Base-by-base conservation (phyloP, 2,888 invertebrate genomes). In the Cremastinae sp. region DNA sequence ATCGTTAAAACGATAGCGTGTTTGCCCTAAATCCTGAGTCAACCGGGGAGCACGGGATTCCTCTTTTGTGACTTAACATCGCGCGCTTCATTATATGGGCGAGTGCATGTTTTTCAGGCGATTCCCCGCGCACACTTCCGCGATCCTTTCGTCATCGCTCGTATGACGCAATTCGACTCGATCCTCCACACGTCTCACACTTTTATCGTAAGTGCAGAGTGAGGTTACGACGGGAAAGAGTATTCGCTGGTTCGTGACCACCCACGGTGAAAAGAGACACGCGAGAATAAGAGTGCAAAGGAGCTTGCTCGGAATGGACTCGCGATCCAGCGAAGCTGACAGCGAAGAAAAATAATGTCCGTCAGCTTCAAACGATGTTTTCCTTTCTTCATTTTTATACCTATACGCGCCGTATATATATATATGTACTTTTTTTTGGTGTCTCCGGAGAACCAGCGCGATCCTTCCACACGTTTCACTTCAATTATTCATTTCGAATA, bases 131-230 rank as follows among this genome's bases (percentile, higher is more conserved):
- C 9, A 22, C 10, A 53, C 41, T 64, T 20, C 51, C 53, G 53
- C 22, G 20, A 20, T 38, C 22, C 41, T n/a, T 53, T 41, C 12
- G 65, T 51, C 16, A 10, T 38, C 18, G 28, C 54, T 43, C 64
- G 41, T 54, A 45, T 71, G 75, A 75, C 74, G 78, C 64, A 78
- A 79, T 72, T 56, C 47, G 70, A 69, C 78, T 79, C 79, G 79
- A 79, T 79, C 74, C 71, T 66, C 66, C 71, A 71, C 72, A 68
- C 72, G 68, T 72, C 49, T 45, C 47, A 53, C 71, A 65, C 64
- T 53, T 75, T 78, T 78, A 74, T 78, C 78, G 79, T 79, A 79
- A 79, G 79, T 79, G 79, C 78, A 79, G 78, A 79, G 74, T 75
- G 78, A 78, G 74, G 79, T 79, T 78, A 78, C 71, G 73, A 71